Evolutionary conservation across 2,888 invertebrate species (phyloP).

Genomic region (Panzeria rudis): DNA sequence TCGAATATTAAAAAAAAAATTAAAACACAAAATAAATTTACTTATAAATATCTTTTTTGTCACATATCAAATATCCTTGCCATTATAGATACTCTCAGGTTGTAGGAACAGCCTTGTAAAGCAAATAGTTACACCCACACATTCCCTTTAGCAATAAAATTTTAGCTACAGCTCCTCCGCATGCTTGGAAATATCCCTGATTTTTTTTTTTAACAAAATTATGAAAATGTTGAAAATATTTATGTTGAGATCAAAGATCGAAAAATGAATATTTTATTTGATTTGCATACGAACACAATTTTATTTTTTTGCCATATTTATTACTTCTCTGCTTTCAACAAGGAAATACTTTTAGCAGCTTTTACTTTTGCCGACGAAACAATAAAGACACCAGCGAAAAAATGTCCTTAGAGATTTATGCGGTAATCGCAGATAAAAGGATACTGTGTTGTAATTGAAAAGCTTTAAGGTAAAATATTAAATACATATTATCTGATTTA

Average conservation of each 20-base stretch:
- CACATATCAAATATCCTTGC: neutral
- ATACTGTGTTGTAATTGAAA: slow-evolving; percentile 49
- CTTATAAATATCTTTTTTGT: neutral
- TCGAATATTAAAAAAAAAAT: no score
- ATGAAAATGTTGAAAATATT: slow-evolving; percentile 75
- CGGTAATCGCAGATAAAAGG: slow-evolving; percentile 63
- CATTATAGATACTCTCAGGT: neutral
- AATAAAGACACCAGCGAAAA: slow-evolving; percentile 13
- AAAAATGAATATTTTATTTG: slow-evolving; percentile 82
- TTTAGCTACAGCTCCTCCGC: slow-evolving; percentile 25
- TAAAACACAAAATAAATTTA: neutral
- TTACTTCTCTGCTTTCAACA: slow-evolving; percentile 71
- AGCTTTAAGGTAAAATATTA: slow-evolving; percentile 56
- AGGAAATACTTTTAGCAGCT: slow-evolving; percentile 80
- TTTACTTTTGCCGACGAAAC: slow-evolving; percentile 46
- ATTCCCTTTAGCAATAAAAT: slow-evolving; percentile 9
- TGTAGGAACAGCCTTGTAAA: neutral
- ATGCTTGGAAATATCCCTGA: neutral
- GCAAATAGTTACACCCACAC: slow-evolving; percentile 14
- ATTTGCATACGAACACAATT: slow-evolving; percentile 74
- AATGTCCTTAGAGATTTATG: slow-evolving; percentile 68
- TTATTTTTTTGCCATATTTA: neutral
- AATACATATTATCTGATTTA: slow-evolving; percentile 51
- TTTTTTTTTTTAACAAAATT: slow-evolving; percentile 7
- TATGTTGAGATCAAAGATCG: slow-evolving; percentile 82